phyloP scores from a whole-genome alignment of 1,140 invertebrate genomes.

The Cardiocondyla obscurior region DNA sequence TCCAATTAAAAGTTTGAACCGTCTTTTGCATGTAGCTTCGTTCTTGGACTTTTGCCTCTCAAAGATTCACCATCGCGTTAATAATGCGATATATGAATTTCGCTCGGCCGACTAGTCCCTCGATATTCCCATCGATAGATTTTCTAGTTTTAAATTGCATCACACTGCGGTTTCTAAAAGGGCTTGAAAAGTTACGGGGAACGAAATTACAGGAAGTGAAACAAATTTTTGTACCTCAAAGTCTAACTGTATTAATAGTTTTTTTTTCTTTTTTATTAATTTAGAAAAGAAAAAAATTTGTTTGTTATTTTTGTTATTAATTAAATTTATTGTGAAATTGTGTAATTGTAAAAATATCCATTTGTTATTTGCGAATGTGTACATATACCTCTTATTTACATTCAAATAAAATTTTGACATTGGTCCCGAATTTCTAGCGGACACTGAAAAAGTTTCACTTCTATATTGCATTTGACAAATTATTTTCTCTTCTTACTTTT shows the following conservation, averaged over 20 bases:
- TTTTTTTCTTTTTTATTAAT: too few species aligned
- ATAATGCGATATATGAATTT: conserved; percentile 53
- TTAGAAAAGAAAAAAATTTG: neutral
- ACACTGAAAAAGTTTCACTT: neutral
- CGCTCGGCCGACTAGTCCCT: neutral
- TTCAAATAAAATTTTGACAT: conserved; percentile 25
- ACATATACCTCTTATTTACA: neutral
- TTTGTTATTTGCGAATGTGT: neutral
- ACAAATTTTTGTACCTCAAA: neutral
- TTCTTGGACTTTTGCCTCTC: conserved; percentile 15
- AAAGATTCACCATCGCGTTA: conserved; percentile 42
- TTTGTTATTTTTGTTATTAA: neutral
- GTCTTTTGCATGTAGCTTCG: conserved; percentile 8
- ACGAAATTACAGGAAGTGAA: neutral
- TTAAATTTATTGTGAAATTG: neutral
- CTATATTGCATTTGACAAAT: neutral
- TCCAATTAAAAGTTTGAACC: conserved; percentile 67
- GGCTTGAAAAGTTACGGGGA: neutral
- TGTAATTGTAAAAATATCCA: neutral
- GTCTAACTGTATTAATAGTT: neutral
- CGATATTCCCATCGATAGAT: neutral
- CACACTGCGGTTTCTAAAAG: neutral
- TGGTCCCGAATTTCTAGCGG: neutral
- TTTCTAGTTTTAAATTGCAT: neutral
- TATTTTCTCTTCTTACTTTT: neutral